A percentile compares a stretch with the other conserved stretches of the same genome.
These are phyloP conservation scores for Sceliomorpha sp. DNA, from an alignment of 2,888 invertebrate genomes.

Conservation along the genomic window DNA sequence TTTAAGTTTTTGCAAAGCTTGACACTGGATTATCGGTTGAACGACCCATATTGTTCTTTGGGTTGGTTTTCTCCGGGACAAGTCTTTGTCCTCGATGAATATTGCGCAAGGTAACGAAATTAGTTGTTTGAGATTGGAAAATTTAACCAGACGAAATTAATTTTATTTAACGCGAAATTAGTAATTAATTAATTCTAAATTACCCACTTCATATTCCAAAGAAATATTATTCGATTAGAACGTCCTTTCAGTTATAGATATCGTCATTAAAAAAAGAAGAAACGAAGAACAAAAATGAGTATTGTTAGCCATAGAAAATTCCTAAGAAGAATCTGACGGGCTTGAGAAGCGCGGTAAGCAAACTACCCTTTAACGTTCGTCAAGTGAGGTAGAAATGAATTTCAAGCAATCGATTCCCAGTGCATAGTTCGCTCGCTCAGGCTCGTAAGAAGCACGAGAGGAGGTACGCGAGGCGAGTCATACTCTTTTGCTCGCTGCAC, in stretches of 20 bases:
- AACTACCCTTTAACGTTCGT: slow-evolving; percentile 42
- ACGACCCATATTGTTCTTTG: slow-evolving; percentile 99
- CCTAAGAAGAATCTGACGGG: slow-evolving; percentile 6
- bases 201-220: no score
- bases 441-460: slow-evolving; percentile 11
- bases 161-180: no score
- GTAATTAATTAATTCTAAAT: no score
- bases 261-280: no score
- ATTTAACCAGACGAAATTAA: no score
- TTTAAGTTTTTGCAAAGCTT: slow-evolving; percentile 95
- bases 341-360: slow-evolving; percentile 1
- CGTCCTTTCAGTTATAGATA: no score
- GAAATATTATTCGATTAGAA: no score
- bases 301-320: slow-evolving; percentile 8
- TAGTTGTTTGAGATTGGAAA: no score
- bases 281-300: slow-evolving; percentile 15
- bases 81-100: slow-evolving; percentile 98
- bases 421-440: slow-evolving; percentile 26
- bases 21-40: slow-evolving; percentile 96
- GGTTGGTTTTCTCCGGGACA: slow-evolving; percentile 99
- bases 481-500: slow-evolving; percentile 32
- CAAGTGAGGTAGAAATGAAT: slow-evolving; percentile 38
- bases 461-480: slow-evolving; percentile 31
- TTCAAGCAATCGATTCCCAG: slow-evolving; percentile 45
- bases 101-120: slow-evolving; percentile 88